Evolutionary conservation across 2,888 invertebrate genomes (phyloP).

Genomic region (Platerodrilus igneus): DNA sequence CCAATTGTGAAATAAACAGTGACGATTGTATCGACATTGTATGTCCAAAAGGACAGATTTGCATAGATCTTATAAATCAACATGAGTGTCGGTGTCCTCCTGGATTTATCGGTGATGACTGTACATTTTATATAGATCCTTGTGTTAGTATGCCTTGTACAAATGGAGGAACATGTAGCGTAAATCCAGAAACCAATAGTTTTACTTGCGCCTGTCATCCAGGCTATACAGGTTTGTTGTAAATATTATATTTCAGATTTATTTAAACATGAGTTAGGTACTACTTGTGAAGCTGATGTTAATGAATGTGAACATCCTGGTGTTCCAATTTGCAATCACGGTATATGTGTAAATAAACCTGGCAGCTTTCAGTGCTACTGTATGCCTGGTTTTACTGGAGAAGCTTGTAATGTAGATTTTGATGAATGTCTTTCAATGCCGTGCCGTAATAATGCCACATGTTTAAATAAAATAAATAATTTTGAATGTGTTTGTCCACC

Average conservation of each 20-base stretch:
- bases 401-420: constrained; percentile 78
- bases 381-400: constrained; percentile 81
- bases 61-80: constrained; percentile 53
- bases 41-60: constrained; percentile 52
- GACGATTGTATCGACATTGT: constrained; percentile 60
- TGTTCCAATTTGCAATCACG: constrained; percentile 68
- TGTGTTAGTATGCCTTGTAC: constrained; percentile 67
- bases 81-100: constrained; percentile 60
- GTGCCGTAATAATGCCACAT: constrained; percentile 78
- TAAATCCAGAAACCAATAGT: constrained; percentile 48
- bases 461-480: constrained; percentile 76
- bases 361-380: constrained; percentile 84
- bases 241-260: not conserved
- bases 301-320: constrained; percentile 65
- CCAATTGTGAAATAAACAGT: constrained; percentile 59
- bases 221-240: constrained; percentile 58
- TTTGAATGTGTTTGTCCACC: constrained; percentile 78
- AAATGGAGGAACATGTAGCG: constrained; percentile 58
- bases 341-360: constrained; percentile 72
- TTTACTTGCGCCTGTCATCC: constrained; percentile 69
- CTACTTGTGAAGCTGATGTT: constrained; percentile 58
- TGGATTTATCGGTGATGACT: constrained; percentile 59
- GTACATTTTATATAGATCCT: constrained; percentile 54
- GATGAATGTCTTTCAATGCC: constrained; percentile 84
- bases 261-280: constrained; percentile 22